A percentile compares a stretch with the other conserved stretches of the same genome.
Evolutionary conservation across 2,888 invertebrate genomes (phyloP).

Genomic region (Phalangium opilio): DNA sequence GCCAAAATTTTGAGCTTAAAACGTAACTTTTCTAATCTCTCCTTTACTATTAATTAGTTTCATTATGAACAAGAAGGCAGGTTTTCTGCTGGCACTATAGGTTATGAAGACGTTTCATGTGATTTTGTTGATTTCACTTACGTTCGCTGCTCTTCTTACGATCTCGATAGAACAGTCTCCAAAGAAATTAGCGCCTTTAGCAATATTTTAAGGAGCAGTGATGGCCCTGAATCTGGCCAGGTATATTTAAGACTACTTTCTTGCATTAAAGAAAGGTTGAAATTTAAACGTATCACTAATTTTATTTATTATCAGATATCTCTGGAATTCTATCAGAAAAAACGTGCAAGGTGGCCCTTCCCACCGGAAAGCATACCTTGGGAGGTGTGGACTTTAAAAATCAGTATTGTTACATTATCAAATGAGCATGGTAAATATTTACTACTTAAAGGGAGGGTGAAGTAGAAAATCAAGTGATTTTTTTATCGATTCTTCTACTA

Average conservation of each 20-base stretch:
- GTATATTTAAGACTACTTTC: constrained; percentile 15
- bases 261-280: background rate
- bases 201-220: constrained; percentile 30
- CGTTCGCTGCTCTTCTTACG: constrained; percentile 77
- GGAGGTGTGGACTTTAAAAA: constrained; percentile 94
- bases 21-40: no score
- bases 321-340: constrained; percentile 86
- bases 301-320: constrained; percentile 46
- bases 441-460: no score
- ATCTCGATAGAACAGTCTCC: constrained; percentile 36
- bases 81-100: constrained; percentile 89
- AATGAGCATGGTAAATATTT: constrained; percentile 50
- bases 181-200: constrained; percentile 47
- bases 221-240: constrained; percentile 29
- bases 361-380: constrained; percentile 84
- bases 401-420: constrained; percentile 68
- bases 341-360: constrained; percentile 75
- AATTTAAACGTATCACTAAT: background rate
- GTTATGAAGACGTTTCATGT: constrained; percentile 92
- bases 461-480: no score
- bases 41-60: constrained; percentile 40
- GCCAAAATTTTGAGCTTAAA: no score
- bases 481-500: no score
- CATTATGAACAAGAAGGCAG: constrained; percentile 82
- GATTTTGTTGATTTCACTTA: constrained; percentile 96